These are phyloP conservation scores for Cathartes aura DNA, from an alignment of 2,113 vertebrate genomes.

Conservation along the genomic window DNA sequence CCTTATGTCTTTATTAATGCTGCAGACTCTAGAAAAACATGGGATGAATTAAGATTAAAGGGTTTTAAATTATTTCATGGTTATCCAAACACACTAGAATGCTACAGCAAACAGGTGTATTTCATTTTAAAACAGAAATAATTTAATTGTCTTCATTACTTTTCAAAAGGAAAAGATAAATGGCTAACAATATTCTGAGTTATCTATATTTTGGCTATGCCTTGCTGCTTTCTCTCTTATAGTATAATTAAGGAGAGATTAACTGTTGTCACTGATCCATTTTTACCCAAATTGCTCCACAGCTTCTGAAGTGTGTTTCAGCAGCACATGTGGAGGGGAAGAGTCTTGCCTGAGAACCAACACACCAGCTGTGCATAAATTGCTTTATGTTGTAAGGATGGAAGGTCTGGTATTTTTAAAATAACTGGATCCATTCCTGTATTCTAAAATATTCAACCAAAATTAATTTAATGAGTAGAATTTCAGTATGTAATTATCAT, in stretches of 20 bases:
- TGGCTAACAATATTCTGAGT: background rate
- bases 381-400: background rate
- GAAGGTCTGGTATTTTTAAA: background rate
- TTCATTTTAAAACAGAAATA: background rate
- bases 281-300: background rate
- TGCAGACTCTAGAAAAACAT: background rate
- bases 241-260: background rate
- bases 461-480: background rate
- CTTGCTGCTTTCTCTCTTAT: background rate
- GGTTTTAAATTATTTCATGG: background rate
- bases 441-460: background rate
- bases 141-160: background rate
- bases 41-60: background rate
- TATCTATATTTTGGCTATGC: background rate
- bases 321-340: background rate
- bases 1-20: background rate
- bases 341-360: background rate
- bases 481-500: background rate
- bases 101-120: background rate
- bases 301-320: background rate
- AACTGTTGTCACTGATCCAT: background rate
- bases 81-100: background rate
- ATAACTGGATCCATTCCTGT: background rate
- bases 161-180: background rate
- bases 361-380: background rate